These are phyloP conservation scores for Sialia sialis DNA, from an alignment of 2,113 vertebrate species.

Conservation along the genomic window DNA sequence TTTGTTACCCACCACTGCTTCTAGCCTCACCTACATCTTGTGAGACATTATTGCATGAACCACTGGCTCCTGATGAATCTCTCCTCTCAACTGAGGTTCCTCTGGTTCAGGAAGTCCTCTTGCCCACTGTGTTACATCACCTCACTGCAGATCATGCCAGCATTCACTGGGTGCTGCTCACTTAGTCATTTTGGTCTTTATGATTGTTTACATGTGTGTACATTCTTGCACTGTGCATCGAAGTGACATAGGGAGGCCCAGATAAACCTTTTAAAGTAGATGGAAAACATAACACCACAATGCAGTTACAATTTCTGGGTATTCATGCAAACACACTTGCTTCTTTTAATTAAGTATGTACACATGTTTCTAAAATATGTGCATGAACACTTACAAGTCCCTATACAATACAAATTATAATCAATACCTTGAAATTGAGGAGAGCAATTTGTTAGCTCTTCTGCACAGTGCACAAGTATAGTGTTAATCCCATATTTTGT, in stretches of 20 bases:
- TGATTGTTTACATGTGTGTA: neutral
- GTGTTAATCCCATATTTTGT: neutral
- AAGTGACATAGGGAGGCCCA: neutral
- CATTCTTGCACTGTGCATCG: neutral
- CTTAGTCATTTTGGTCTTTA: neutral
- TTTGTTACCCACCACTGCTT: fast-evolving
- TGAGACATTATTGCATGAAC: fast-evolving
- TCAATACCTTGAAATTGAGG: neutral
- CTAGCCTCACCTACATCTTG: fast-evolving
- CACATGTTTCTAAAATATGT: fast-evolving
- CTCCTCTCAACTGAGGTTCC: fast-evolving
- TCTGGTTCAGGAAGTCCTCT: neutral
- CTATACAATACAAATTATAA: neutral
- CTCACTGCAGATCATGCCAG: neutral
- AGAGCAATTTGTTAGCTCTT: neutral
- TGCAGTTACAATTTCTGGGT: neutral
- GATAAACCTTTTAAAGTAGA: neutral
- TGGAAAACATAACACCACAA: neutral
- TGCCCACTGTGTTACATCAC: fast-evolving
- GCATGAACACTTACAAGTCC: neutral
- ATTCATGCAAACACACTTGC: neutral
- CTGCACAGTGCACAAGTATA: fast-evolving
- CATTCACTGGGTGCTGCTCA: neutral
- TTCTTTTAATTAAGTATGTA: neutral
- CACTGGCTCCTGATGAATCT: neutral